Conservation (phyloP, 2,113 vertebrate species). For the Megaptera novaeangliae region DNA sequence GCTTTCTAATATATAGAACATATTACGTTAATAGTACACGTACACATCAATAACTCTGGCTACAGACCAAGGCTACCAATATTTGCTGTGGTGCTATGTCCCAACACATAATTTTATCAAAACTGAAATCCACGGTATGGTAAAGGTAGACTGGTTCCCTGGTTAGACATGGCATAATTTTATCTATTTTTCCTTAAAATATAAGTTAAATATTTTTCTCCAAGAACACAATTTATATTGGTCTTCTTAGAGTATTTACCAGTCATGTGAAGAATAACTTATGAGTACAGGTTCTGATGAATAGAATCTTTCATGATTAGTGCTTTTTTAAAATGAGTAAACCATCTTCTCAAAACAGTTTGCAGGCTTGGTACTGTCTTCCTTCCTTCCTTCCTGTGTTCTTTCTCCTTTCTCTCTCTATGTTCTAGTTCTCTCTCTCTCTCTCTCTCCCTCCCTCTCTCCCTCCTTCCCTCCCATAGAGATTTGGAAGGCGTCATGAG, state of each 20-base stretch:
- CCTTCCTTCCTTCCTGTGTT: not conserved
- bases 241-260: not conserved
- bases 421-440: no score
- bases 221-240: not conserved
- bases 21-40: not conserved
- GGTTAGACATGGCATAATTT: not conserved
- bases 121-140: rapidly evolving
- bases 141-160: not conserved
- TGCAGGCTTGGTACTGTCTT: not conserved
- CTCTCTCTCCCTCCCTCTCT: no score
- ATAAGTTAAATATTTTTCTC: not conserved
- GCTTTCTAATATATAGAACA: not conserved
- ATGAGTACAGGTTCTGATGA: not conserved
- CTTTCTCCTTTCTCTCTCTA: not conserved
- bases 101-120: not conserved
- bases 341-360: not conserved
- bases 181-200: not conserved
- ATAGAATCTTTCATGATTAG: not conserved
- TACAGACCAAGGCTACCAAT: not conserved
- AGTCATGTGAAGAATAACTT: not conserved
- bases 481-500: not conserved
- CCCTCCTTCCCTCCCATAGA: no score
- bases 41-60: not conserved
- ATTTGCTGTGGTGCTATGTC: not conserved
- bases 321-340: not conserved